Evolutionary conservation across 2,888 invertebrate genomes (phyloP).

Genomic region (Athetis lepigone): DNA sequence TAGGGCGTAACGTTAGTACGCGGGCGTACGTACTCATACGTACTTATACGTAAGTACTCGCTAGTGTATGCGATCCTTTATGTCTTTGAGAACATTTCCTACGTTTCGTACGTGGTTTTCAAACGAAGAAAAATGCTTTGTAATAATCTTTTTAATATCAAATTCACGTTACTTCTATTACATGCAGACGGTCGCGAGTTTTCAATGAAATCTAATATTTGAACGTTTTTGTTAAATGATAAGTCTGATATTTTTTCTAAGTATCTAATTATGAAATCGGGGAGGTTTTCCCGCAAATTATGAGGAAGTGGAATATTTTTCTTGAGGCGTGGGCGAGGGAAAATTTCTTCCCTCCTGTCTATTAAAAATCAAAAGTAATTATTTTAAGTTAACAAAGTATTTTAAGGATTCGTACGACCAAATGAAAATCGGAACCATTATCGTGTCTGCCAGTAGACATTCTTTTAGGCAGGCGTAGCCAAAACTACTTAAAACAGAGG

Average conservation of each 20-base stretch:
- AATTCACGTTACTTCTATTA: constrained; percentile 47
- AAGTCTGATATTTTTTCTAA: constrained; percentile 13
- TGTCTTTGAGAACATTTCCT: constrained; percentile 46
- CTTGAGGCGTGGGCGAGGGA: neutral
- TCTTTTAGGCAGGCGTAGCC: too few relatives aligned
- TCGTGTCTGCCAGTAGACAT: too few relatives aligned
- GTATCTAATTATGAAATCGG: constrained; percentile 4
- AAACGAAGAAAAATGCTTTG: constrained; percentile 38
- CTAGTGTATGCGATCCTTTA: constrained; percentile 39
- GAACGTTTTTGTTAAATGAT: constrained; percentile 18
- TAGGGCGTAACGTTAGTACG: constrained; percentile 41
- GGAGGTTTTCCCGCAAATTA: constrained; percentile 17
- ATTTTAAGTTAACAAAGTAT: constrained; percentile 19
- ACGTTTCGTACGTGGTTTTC: constrained; percentile 57
- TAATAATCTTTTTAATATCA: constrained; percentile 55
- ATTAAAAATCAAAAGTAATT: constrained; percentile 38
- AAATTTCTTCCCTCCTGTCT: constrained; percentile 1
- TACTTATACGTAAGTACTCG: constrained; percentile 13
- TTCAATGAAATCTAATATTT: constrained; percentile 26
- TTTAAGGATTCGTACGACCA: too few relatives aligned
- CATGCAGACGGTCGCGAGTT: constrained; percentile 29
- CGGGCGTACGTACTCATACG: constrained; percentile 27
- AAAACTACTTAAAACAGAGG: too few relatives aligned
- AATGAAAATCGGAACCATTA: too few relatives aligned
- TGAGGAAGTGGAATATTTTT: constrained; percentile 19